Evolutionary conservation across 2,888 invertebrate genomes (phyloP).

Genomic region (Drosophila picticornis): DNA sequence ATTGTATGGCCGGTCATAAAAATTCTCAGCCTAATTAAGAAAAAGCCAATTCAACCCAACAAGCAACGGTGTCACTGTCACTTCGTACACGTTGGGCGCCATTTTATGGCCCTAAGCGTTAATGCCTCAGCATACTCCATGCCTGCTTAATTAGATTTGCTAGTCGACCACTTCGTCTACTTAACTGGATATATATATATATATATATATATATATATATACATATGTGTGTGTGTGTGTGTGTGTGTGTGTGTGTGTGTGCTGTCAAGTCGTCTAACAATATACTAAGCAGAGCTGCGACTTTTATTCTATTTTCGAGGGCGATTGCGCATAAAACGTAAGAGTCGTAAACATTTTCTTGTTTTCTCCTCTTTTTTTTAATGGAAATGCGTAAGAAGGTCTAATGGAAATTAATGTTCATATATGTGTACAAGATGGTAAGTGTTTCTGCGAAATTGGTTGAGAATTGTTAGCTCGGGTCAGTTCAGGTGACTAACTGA

Average conservation of each 20-base stretch:
- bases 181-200: slow-evolving; percentile 8
- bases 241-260: slow-evolving; percentile 14
- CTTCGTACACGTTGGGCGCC: slow-evolving; percentile 30
- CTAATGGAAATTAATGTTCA: slow-evolving; percentile 72
- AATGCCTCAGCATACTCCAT: slow-evolving; percentile 53
- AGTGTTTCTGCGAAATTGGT: not conserved
- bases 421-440: slow-evolving; percentile 6
- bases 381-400: slow-evolving; percentile 30
- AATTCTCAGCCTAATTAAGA: slow-evolving; percentile 45
- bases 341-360: slow-evolving; percentile 60
- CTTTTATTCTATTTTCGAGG: slow-evolving; percentile 29
- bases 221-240: slow-evolving; percentile 12
- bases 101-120: slow-evolving; percentile 63
- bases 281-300: slow-evolving; percentile 11
- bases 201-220: too few species aligned
- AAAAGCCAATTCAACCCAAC: slow-evolving; percentile 62
- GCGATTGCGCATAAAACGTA: slow-evolving; percentile 66
- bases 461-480: slow-evolving; percentile 15
- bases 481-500: slow-evolving; percentile 49
- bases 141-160: slow-evolving; percentile 75
- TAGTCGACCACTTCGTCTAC: slow-evolving; percentile 44
- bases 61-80: slow-evolving; percentile 23
- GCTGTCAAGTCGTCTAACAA: slow-evolving; percentile 55
- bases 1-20: slow-evolving; percentile 43
- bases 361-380: not conserved